Evolutionary conservation across 2,113 vertebrate genomes (phyloP).

Genomic region (Callospermophilus lateralis): DNA sequence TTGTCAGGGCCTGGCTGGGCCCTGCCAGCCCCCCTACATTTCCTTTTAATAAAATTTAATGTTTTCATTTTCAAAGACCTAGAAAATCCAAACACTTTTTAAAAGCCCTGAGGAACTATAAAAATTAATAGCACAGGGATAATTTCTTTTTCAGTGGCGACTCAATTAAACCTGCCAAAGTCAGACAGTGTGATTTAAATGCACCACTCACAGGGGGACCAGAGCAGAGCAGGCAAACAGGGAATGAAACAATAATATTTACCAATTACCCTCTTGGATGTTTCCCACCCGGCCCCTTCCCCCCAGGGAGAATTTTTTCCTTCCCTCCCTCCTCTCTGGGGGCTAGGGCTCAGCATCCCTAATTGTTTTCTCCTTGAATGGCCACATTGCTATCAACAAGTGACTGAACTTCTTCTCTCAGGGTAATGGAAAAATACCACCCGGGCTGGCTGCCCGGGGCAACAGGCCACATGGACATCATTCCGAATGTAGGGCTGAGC

Average conservation of each 20-base stretch:
- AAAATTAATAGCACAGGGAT: slow-evolving; percentile 87
- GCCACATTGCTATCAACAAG: slow-evolving; percentile 84
- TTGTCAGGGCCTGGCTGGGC: slow-evolving; percentile 54
- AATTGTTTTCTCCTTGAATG: slow-evolving; percentile 86
- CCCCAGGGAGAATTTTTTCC: slow-evolving; percentile 67
- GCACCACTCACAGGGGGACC: slow-evolving; percentile 73
- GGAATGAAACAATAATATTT: slow-evolving; percentile 84
- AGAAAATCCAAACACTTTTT: slow-evolving; percentile 86
- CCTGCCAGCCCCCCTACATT: slow-evolving; percentile 68
- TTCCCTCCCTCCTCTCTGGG: slow-evolving; percentile 63
- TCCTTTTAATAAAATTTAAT: slow-evolving; percentile 87
- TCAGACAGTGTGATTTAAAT: slow-evolving; percentile 85
- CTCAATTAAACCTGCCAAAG: slow-evolving; percentile 86
- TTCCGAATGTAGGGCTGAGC: slow-evolving; percentile 36
- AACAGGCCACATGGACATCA: slow-evolving; percentile 68
- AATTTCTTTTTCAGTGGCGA: slow-evolving; percentile 86
- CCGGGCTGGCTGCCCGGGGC: slow-evolving; percentile 74
- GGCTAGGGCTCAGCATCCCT: slow-evolving; percentile 76
- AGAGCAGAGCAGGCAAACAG: slow-evolving; percentile 65
- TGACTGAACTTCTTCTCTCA: slow-evolving; percentile 71
- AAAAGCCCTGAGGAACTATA: slow-evolving; percentile 85
- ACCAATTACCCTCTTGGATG: slow-evolving; percentile 82
- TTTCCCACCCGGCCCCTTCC: slow-evolving; percentile 75
- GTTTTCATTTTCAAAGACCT: slow-evolving; percentile 87
- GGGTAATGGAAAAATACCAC: slow-evolving; percentile 84